A percentile compares a stretch with the other conserved stretches of the same genome.
These are phyloP conservation scores for Clarias batrachus DNA, from an alignment of 2,113 vertebrate genomes.

Conservation along the genomic window DNA sequence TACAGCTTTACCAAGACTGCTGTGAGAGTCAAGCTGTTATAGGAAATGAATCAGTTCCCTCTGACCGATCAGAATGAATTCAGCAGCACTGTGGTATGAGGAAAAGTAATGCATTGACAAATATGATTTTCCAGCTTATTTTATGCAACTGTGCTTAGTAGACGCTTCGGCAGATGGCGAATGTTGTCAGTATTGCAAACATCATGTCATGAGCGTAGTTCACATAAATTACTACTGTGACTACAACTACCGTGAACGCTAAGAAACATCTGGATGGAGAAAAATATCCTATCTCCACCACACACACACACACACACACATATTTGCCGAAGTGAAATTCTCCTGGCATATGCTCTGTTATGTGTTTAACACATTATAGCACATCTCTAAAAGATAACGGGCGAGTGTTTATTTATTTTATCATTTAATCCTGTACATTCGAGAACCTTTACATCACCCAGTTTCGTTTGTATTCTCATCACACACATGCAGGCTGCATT, in stretches of 20 bases:
- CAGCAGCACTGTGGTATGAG: neutral
- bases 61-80: neutral
- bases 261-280: neutral
- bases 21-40: neutral
- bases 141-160: neutral
- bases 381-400: neutral
- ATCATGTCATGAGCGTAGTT: neutral
- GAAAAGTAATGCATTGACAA: neutral
- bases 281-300: neutral
- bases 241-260: neutral
- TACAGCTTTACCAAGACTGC: neutral
- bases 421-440: neutral
- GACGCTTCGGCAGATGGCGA: neutral
- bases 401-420: neutral
- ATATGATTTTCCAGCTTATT: neutral
- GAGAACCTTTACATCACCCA: neutral
- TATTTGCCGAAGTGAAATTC: neutral
- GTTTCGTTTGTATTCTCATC: conserved; percentile 29
- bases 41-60: neutral
- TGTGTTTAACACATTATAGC: neutral
- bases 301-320: neutral
- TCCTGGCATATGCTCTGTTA: neutral
- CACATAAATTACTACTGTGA: neutral
- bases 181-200: neutral
- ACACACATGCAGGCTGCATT: conserved; percentile 27